Evolutionary conservation across 2,888 invertebrate species (phyloP), one percentile per base, ranked within the genome.

Genomic region (Lutraria lutraria): DNA sequence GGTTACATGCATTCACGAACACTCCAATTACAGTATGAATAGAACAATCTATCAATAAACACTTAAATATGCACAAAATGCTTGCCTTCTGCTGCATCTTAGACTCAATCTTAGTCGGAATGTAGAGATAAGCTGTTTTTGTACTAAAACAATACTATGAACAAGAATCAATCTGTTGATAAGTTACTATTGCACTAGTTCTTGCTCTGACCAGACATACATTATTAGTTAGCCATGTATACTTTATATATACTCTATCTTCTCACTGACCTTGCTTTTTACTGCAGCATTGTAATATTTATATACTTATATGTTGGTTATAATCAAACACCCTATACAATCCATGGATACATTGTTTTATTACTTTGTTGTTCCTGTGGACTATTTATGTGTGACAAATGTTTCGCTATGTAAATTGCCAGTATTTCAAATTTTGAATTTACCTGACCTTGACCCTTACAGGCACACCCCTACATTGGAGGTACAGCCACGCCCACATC

Each of bases 381-480:
- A 43, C 8, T 43, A 4, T 43, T 43, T 68, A 25, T 68, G 63
- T 60, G 21, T 60, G 15, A n/a, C 8, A 21, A 68, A 25, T 68
- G 0, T 25, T 68, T 12, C 63, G 13, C 21, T 13, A 25, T 25
- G 25, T 8, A 8, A 21, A 6, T 60, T 60, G n/a, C 21, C 3
- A 15, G 0, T 60, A n/a, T 68, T 68, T 25, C n/a, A 68, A 68
- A 25, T n/a, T 76, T 76, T 76, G 34, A 76, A 31, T 25, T 52
- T 25, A 3, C 79, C 13, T 85, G 72, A 79, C 54, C 79, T 85
- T 85, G 85, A 85, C 79, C 72, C 81, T 92, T 91, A 19, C 93
- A 95, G 95, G 93, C 93, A 79, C 94, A 93, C 68, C 95, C 94
- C 29, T 95, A 94, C 88, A 83, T 95, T 79, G 92, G 93, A 85